Percentiles rank a stretch among this genome's conserved stretches.
Evolutionary conservation across 2,888 invertebrate species (phyloP).

Genomic region (Eupelmus urozonus): DNA sequence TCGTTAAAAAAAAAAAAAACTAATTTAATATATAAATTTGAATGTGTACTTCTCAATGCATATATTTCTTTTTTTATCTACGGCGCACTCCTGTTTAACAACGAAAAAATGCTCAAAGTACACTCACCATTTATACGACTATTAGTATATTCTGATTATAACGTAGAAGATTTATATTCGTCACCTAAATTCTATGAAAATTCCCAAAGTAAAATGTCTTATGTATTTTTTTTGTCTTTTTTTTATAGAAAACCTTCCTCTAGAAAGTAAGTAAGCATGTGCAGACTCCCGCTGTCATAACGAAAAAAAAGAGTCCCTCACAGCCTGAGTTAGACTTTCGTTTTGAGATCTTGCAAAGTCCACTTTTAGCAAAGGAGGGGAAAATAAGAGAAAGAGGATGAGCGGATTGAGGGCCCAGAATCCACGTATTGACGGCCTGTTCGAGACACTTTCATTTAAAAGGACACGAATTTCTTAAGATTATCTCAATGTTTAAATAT

Average conservation of each 20-base stretch:
- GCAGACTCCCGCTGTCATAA: conserved; percentile 60
- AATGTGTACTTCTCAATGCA: conserved; percentile 21
- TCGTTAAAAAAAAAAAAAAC: conserved; percentile 30
- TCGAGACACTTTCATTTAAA: conserved; percentile 49
- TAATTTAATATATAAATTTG: conserved; percentile 51
- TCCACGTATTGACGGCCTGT: conserved; percentile 44
- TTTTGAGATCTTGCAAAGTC: conserved; percentile 67
- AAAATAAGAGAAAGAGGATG: conserved; percentile 25
- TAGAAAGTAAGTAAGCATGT: conserved; percentile 68
- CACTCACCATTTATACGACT: conserved; percentile 66
- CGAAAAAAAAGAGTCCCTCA: conserved; percentile 66
- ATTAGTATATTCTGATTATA: conserved; percentile 60
- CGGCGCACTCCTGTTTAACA: conserved; percentile 53
- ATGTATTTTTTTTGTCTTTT: conserved; percentile 48
- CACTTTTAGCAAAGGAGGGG: conserved; percentile 60
- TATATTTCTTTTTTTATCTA: conserved; percentile 33
- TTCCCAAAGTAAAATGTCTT: conserved; percentile 47
- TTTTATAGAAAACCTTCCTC: conserved; percentile 63
- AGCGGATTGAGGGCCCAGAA: conserved; percentile 61
- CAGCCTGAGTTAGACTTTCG: conserved; percentile 69
- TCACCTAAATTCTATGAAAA: conserved; percentile 62
- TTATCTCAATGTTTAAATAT: conserved; percentile 45
- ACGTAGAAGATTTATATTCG: conserved; percentile 62
- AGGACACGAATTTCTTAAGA: conserved; percentile 44
- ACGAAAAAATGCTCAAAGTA: conserved; percentile 62